Evolutionary conservation across 2,113 vertebrate species (phyloP).

Genomic region (Thomomys bottae): DNA sequence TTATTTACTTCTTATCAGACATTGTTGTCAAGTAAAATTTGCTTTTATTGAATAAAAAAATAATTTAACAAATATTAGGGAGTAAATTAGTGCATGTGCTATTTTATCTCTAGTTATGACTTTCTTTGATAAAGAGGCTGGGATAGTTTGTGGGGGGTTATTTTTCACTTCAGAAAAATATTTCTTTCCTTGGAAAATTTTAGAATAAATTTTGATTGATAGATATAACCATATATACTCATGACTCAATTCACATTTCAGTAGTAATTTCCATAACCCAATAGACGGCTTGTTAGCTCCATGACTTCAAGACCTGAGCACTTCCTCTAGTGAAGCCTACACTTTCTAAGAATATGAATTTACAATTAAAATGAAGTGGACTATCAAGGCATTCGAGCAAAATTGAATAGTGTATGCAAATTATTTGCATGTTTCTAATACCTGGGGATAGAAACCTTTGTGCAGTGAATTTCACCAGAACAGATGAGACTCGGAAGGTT

Average conservation of each 20-base stretch:
- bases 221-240: neutral
- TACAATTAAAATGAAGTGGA: constrained; percentile 71
- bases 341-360: constrained; percentile 79
- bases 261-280: constrained; percentile 1
- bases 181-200: neutral
- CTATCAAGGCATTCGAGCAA: constrained; percentile 12
- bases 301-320: constrained; percentile 39
- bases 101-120: neutral
- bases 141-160: neutral
- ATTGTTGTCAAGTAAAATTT: neutral
- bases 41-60: neutral
- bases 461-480: neutral
- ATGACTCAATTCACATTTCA: neutral
- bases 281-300: neutral
- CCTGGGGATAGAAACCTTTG: neutral
- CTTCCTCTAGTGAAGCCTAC: neutral
- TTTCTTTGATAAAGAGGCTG: neutral
- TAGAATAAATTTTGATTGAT: neutral
- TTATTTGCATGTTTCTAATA: neutral
- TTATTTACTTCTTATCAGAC: neutral
- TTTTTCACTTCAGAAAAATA: neutral
- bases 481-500: neutral
- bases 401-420: neutral
- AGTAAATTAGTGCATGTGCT: neutral
- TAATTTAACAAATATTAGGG: constrained; percentile 2